These are phyloP conservation scores for Triplophysa yarkandensis DNA, from an alignment of 2,797 vertebrate species.

Conservation along the genomic window DNA sequence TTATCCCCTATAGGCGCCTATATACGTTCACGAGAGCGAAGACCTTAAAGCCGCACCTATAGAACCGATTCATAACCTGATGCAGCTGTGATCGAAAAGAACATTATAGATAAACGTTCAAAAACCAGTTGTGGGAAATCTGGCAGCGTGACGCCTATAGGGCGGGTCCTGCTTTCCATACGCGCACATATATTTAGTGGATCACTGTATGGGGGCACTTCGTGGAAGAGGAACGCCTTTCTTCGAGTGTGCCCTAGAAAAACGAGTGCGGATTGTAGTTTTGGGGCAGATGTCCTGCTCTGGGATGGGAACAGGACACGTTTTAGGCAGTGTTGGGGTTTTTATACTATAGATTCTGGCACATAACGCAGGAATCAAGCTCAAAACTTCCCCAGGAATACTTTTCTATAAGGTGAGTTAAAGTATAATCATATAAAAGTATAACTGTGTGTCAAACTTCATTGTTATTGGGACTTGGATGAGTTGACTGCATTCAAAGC, in stretches of 20 bases:
- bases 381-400: not conserved
- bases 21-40: not conserved
- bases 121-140: not conserved
- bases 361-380: not conserved
- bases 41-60: not conserved
- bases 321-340: too few relatives aligned
- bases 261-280: constrained; percentile 10
- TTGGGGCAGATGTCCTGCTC: not conserved
- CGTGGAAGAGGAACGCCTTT: constrained; percentile 10
- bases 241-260: constrained; percentile 17
- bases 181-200: too few relatives aligned
- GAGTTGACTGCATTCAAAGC: too few relatives aligned
- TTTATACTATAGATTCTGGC: not conserved
- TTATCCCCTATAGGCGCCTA: not conserved
- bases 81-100: not conserved
- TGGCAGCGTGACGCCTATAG: not conserved
- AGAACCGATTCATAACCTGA: too few relatives aligned
- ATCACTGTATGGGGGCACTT: not conserved
- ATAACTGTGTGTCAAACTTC: too few relatives aligned
- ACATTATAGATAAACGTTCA: not conserved
- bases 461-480: too few relatives aligned
- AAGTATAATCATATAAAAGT: too few relatives aligned
- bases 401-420: constrained; percentile 2
- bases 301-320: not conserved
- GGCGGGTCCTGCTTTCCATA: constrained; percentile 7